A percentile compares a stretch with the other conserved stretches of the same genome.
Evolutionary conservation across 2,888 invertebrate genomes (phyloP).

Genomic region (Nipponacmea schrenckii): DNA sequence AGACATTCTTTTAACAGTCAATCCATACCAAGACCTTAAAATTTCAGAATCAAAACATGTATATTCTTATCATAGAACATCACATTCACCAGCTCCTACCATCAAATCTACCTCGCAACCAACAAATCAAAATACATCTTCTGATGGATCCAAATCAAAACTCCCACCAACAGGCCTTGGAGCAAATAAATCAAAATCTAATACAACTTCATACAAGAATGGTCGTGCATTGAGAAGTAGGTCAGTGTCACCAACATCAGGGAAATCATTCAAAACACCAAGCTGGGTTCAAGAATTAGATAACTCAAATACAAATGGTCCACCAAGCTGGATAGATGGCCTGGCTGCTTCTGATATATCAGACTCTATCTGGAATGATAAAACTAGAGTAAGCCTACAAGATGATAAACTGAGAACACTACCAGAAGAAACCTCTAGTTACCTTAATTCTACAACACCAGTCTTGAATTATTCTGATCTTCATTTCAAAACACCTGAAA

Average conservation of each 20-base stretch:
- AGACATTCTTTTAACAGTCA: constrained; percentile 42
- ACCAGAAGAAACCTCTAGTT: neutral
- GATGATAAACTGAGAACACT: neutral
- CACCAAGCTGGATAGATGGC: constrained; percentile 53
- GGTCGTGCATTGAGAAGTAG: constrained; percentile 2
- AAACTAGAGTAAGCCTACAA: neutral
- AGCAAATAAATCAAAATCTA: neutral
- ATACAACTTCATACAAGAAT: neutral
- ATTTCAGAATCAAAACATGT: constrained; percentile 37
- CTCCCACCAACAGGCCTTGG: neutral
- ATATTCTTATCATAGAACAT: constrained; percentile 43
- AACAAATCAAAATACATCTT: neutral
- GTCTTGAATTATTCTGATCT: constrained; percentile 35
- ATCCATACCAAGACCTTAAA: constrained; percentile 34
- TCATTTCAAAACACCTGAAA: neutral
- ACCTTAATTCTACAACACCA: constrained; percentile 8
- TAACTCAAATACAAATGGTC: constrained; percentile 35
- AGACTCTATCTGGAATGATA: neutral
- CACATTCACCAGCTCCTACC: constrained; percentile 24
- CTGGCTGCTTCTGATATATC: constrained; percentile 43
- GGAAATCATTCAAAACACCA: constrained; percentile 11
- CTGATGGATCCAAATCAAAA: constrained; percentile 1
- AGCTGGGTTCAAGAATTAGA: constrained; percentile 47
- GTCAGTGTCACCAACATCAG: constrained; percentile 15
- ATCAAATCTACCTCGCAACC: neutral